These are phyloP conservation scores for Entomobrya proxima DNA, from an alignment of 2,888 invertebrate genomes.

Conservation along the genomic window DNA sequence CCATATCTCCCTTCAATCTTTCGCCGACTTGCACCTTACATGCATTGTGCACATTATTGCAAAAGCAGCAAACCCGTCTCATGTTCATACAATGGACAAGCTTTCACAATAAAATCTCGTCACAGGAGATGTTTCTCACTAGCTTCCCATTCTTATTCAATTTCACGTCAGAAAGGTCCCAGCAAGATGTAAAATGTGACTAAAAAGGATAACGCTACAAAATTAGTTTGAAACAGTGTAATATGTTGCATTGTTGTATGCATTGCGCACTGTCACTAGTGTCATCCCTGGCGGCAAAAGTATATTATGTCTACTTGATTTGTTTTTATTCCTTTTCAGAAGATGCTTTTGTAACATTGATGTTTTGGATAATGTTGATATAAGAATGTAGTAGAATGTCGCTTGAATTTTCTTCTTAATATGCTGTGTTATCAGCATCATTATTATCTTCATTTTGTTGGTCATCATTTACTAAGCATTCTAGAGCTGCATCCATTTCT, in stretches of 20 bases:
- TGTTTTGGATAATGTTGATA: constrained; percentile 5
- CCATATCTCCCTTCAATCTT: not conserved
- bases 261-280: no score
- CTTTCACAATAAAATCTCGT: not conserved
- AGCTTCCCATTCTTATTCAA: constrained; percentile 37
- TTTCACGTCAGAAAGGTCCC: not conserved
- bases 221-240: constrained; percentile 51
- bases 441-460: constrained; percentile 8
- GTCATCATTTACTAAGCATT: not conserved
- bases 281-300: not conserved
- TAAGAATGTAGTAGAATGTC: constrained; percentile 6
- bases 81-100: constrained; percentile 1
- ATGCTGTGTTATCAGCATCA: not conserved
- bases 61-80: constrained; percentile 11
- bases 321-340: constrained; percentile 46
- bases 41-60: constrained; percentile 2
- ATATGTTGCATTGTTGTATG: no score
- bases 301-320: constrained; percentile 14
- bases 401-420: constrained; percentile 7
- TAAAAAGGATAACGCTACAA: constrained; percentile 42
- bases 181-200: constrained; percentile 29
- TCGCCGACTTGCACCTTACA: not conserved
- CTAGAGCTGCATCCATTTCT: not conserved
- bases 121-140: not conserved
- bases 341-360: not conserved